Percentiles rank a stretch among this genome's conserved stretches.
These are phyloP conservation scores for Chinchilla lanigera DNA, from an alignment of 2,113 vertebrate genomes.

Conservation along the genomic window DNA sequence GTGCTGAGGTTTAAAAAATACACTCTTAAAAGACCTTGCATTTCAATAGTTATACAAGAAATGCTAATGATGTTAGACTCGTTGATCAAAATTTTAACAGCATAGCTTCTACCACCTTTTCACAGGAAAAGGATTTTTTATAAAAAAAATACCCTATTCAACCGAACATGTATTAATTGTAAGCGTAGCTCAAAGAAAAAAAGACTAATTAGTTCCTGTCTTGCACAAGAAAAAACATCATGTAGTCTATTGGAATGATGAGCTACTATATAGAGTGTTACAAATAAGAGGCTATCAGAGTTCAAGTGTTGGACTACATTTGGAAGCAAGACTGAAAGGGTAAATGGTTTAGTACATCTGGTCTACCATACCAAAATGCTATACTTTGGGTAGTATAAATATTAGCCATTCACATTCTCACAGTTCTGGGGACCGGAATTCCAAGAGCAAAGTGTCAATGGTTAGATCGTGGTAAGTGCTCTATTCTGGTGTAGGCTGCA, in stretches of 20 bases:
- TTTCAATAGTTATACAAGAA: neutral
- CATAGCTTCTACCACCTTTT: neutral
- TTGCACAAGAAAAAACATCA: neutral
- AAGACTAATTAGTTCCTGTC: neutral
- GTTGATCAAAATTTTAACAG: neutral
- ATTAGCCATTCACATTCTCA: neutral
- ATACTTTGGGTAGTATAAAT: neutral
- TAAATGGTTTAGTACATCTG: neutral
- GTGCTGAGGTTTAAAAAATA: neutral
- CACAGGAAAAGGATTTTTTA: neutral
- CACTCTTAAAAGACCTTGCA: neutral
- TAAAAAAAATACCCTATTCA: neutral
- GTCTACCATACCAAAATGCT: neutral
- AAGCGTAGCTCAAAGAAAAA: neutral
- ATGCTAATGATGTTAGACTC: neutral
- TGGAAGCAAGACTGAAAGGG: neutral
- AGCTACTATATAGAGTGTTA: neutral
- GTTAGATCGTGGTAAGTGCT: too few relatives aligned
- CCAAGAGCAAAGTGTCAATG: neutral
- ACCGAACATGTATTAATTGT: neutral
- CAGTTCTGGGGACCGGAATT: neutral
- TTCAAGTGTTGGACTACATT: neutral
- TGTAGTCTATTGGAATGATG: neutral
- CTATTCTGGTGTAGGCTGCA: neutral
- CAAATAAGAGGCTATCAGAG: neutral